phyloP scores from a whole-genome alignment of 2,888 invertebrate genomes.

The Drosophila prostipennis region DNA sequence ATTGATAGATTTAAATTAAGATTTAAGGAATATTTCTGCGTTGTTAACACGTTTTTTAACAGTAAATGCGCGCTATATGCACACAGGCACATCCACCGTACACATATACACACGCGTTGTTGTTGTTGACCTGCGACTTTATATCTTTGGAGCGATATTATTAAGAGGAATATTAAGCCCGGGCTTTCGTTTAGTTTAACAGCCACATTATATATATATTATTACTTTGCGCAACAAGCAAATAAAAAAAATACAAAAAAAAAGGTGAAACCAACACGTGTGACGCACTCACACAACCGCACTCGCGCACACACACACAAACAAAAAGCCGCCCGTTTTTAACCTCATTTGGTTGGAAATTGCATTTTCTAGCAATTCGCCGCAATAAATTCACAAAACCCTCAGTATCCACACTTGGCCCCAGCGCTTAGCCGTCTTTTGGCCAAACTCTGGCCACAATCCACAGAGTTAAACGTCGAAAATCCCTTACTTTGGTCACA shows the following conservation, averaged over 20 bases:
- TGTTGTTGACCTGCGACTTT: constrained; percentile 47
- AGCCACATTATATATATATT: constrained; percentile 26
- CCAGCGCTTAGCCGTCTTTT: constrained; percentile 24
- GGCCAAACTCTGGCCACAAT: constrained; percentile 23
- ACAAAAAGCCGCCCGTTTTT: constrained; percentile 58
- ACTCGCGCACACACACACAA: constrained; percentile 50
- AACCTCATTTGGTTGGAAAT: constrained; percentile 58
- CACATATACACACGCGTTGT: constrained; percentile 37
- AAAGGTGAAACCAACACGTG: constrained; percentile 58
- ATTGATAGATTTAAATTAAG: background rate
- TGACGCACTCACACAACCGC: constrained; percentile 37
- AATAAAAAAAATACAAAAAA: constrained; percentile 19
- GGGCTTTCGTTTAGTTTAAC: constrained; percentile 37
- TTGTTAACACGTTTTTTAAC: constrained; percentile 62
- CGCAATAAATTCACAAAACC: constrained; percentile 44
- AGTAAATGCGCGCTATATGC: constrained; percentile 59
- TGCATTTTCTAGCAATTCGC: constrained; percentile 4
- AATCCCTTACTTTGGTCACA: constrained; percentile 82
- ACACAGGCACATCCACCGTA: constrained; percentile 59
- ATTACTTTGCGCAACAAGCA: background rate
- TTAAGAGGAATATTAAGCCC: constrained; percentile 72
- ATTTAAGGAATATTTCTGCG: background rate
- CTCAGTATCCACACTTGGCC: constrained; percentile 16
- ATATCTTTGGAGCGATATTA: constrained; percentile 67
- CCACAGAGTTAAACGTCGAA: constrained; percentile 52